A percentile compares a stretch with the other conserved stretches of the same genome.
phyloP scores from a whole-genome alignment of 2,888 invertebrate species.

The Hemistola chrysoprasaria region DNA sequence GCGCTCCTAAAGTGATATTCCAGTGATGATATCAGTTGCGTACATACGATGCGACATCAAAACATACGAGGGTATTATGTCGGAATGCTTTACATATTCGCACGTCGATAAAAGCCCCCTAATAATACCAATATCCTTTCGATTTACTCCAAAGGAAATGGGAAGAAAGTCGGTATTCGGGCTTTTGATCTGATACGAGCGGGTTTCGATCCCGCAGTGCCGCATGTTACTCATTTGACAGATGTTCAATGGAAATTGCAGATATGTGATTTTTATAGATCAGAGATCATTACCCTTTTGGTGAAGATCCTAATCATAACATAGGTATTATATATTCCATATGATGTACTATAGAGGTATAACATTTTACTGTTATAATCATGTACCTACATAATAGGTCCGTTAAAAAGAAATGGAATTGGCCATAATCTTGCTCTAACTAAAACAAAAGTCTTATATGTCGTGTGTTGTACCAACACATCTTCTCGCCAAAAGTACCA shows the following conservation, averaged over 20 bases:
- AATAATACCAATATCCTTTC: slow-evolving; percentile 50
- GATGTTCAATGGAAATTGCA: slow-evolving; percentile 2
- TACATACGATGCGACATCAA: slow-evolving; percentile 12
- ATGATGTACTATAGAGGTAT: too few relatives aligned
- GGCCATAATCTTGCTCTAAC: too few relatives aligned
- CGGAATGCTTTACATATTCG: slow-evolving; percentile 28
- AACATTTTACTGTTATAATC: too few relatives aligned
- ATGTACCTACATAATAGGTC: too few relatives aligned
- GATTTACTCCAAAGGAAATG: slow-evolving; percentile 41
- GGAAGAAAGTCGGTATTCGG: slow-evolving; percentile 32
- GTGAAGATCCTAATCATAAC: too few relatives aligned
- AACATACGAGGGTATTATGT: slow-evolving; percentile 30
- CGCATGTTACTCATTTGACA: slow-evolving; percentile 18
- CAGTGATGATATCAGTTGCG: slow-evolving; percentile 18
- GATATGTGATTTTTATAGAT: slow-evolving; percentile 2
- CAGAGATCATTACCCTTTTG: not conserved
- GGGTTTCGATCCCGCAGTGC: slow-evolving; percentile 12
- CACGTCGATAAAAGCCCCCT: slow-evolving; percentile 40
- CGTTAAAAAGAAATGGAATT: too few relatives aligned
- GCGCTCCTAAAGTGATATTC: slow-evolving; percentile 33
- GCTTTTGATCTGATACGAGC: slow-evolving; percentile 27
- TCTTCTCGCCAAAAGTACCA: too few relatives aligned
- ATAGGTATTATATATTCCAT: too few relatives aligned
- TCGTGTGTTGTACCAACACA: too few relatives aligned
- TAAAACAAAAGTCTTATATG: too few relatives aligned